These are phyloP conservation scores for Drosophila koepferae DNA, from an alignment of 2,888 invertebrate genomes.

Conservation along the genomic window DNA sequence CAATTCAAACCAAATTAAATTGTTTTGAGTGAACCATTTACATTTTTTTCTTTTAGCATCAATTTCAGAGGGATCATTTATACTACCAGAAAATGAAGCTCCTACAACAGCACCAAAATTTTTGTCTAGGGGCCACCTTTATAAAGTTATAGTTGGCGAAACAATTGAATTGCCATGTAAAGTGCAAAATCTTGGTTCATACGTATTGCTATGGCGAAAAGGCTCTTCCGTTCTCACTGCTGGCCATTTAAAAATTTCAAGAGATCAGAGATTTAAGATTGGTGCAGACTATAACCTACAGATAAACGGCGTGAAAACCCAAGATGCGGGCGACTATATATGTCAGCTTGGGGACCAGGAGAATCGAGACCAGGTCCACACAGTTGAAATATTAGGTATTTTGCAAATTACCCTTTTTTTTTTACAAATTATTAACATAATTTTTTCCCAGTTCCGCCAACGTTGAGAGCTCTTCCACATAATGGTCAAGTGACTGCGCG, in stretches of 20 bases:
- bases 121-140: constrained; percentile 90
- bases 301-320: constrained; percentile 89
- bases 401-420: constrained; percentile 61
- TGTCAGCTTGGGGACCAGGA: constrained; percentile 91
- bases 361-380: constrained; percentile 89
- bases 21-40: too few relatives aligned
- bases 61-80: constrained; percentile 71
- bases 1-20: too few relatives aligned
- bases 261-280: constrained; percentile 89
- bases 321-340: constrained; percentile 90
- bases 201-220: constrained; percentile 89
- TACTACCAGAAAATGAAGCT: constrained; percentile 73
- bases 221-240: constrained; percentile 90
- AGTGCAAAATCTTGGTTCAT: constrained; percentile 90
- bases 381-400: constrained; percentile 88
- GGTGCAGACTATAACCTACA: constrained; percentile 90
- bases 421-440: not conserved
- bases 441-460: constrained; percentile 87
- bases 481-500: constrained; percentile 89
- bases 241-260: constrained; percentile 89
- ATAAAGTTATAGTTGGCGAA: constrained; percentile 91
- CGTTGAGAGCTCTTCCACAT: constrained; percentile 88
- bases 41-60: constrained; percentile 25
- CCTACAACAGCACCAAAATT: constrained; percentile 88
- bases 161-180: constrained; percentile 92